Base-by-base conservation (phyloP, 2,888 invertebrate genomes). In the Macrosiphum euphorbiae region DNA sequence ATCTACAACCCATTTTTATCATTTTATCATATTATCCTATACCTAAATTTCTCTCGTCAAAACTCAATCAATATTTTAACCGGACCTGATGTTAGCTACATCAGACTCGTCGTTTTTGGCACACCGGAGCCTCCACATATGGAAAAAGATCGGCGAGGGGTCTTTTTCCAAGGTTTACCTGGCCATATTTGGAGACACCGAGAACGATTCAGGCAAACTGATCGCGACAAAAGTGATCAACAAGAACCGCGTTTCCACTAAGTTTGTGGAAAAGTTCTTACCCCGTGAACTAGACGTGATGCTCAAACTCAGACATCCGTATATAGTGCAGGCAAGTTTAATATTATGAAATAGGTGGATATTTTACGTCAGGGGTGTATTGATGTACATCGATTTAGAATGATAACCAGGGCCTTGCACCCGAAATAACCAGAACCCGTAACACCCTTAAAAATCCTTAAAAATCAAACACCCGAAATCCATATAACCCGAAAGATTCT, bases 201-300 rank as follows among this genome's bases (percentile, higher is more conserved):
- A 67, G 26, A 52, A 93, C 1, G 55, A 7, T 7, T n/a, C n/a
- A n/a, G n/a, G n/a, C n/a, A n/a, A n/a, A n/a, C n/a, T n/a, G n/a
- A n/a, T n/a, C n/a, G n/a, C n/a, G n/a, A n/a, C n/a, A n/a, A n/a
- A n/a, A n/a, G n/a, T n/a, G n/a, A n/a, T n/a, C n/a, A n/a, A n/a
- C n/a, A n/a, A n/a, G n/a, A n/a, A n/a, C n/a, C n/a, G n/a, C n/a
- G n/a, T n/a, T 16, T 92, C 94, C 20, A 13, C 0, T 5, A 91
- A 94, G 10, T 94, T 92, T 44, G 78, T 47, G n/a, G 41, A 78
- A 11, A 94, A 94, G 26, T 94, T 92, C 26, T 91, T 94, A 35
- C 94, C 94, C 13, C 94, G 94, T 13, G 92, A 92, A 61, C 91
- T 94, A 26, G 94, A 94, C n/a, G 55, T 94, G 35, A n/a, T 92